These are phyloP conservation scores for Diarsia rubi DNA, from an alignment of 2,888 invertebrate species.

Conservation along the genomic window DNA sequence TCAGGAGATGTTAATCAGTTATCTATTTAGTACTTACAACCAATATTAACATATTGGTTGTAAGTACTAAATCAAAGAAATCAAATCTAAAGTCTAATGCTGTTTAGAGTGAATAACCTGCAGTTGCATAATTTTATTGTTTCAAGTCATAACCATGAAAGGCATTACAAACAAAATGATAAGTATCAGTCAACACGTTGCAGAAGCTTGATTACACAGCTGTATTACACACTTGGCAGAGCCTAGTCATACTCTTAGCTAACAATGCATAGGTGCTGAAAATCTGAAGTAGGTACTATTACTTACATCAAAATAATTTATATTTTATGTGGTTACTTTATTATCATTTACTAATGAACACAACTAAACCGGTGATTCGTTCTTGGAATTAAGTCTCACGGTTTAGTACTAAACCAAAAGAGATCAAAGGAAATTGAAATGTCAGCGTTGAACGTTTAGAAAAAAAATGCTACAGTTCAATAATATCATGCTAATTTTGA, in stretches of 20 bases:
- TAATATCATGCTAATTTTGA: not conserved
- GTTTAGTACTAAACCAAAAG: not conserved
- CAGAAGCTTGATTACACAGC: conserved; percentile 17
- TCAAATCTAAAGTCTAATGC: conserved; percentile 18
- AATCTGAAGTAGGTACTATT: not conserved
- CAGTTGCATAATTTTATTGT: conserved; percentile 35
- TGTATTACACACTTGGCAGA: not conserved
- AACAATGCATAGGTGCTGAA: not conserved
- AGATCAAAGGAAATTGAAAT: not conserved
- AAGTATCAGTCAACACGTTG: conserved; percentile 16
- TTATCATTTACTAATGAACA: not conserved
- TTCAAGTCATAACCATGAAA: conserved; percentile 8
- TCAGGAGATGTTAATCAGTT: not conserved
- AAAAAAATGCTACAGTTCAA: not conserved
- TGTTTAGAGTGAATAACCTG: conserved; percentile 7
- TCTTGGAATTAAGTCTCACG: conserved; percentile 19
- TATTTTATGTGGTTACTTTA: conserved; percentile 1
- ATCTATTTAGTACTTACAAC: conserved; percentile 1
- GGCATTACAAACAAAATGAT: conserved; percentile 33
- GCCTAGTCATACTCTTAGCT: not conserved
- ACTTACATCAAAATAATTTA: not conserved
- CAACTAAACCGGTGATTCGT: not conserved
- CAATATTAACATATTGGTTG: no score
- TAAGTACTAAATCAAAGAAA: no score
- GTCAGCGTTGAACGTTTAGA: not conserved